Evolutionary conservation across 2,888 invertebrate species (phyloP), one percentile per base, ranked within the genome.

Genomic region (Leptinotarsa haldemani): DNA sequence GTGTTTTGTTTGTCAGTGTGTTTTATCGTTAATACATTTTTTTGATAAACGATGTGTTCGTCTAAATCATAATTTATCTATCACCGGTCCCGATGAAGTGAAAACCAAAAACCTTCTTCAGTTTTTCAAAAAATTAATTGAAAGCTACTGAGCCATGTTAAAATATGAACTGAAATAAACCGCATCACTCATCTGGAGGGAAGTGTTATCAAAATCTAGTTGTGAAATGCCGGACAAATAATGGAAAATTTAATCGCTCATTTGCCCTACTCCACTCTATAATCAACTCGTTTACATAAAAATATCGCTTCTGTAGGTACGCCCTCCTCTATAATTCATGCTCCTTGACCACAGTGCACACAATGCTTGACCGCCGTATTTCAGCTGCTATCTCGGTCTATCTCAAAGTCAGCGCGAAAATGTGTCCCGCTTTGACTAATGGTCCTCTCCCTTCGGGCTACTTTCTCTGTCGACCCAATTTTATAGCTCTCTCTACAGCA

Each of bases 391-490:
- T 79, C 80, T 78, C 74, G 72, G 73, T 79, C 76, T 74, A 79
- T 79, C 78, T 74, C 69, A 67, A 74, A 76, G 70, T 76, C 74
- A 71, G 70, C 74, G 73, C 67, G 74, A 75, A 75, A 73, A 69
- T 74, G 73, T 74, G 70, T 77, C 78, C 73, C 76, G 67, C 78
- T 79, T 80, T 80, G 80, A 80, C 80, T 80, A 81, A 81, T 81
- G 80, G 79, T 68, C 66, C 56, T 68, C 52, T 74, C 78, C 75
- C 77, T 68, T 50, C 71, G 70, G 76, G 63, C 78, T 74, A 73
- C 75, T 70, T 74, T 67, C 71, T 68, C 63, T 66, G 61, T 65
- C 70, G 40, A 13, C 52, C 73, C 75, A 56, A 73, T 73, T 80
- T 80, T 79, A 80, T 76, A 70, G 71, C 72, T 70, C 74, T 74